phyloP scores from a whole-genome alignment of 2,888 invertebrate genomes.

The Euproctis similis region DNA sequence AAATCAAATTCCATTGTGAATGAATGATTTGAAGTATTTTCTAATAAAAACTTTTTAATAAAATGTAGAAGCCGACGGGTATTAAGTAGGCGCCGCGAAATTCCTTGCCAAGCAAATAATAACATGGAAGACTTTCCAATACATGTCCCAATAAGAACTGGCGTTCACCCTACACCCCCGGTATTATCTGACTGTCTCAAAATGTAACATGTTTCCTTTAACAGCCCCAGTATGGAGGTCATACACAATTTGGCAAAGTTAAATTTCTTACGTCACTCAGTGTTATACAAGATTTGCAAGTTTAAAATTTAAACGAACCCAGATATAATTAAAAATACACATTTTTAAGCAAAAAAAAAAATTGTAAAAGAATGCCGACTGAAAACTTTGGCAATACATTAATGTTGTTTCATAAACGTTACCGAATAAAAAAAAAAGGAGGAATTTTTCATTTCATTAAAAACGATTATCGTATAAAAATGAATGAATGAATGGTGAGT shows the following conservation, averaged over 20 bases:
- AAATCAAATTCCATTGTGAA: no score
- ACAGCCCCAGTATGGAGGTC: conserved; percentile 13
- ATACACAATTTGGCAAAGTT: conserved; percentile 21
- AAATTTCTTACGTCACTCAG: conserved; percentile 14
- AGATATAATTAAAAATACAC: conserved; percentile 18
- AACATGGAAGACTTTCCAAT: conserved; percentile 65
- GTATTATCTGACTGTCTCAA: conserved; percentile 18
- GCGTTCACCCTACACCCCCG: conserved; percentile 9
- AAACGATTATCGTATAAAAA: conserved; percentile 10
- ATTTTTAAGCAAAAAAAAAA: conserved; percentile 17
- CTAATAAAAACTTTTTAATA: conserved; percentile 59
- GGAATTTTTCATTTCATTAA: conserved; percentile 18
- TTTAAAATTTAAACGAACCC: conserved; percentile 16
- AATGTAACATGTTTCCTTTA: conserved; percentile 14
- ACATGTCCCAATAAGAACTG: conserved; percentile 45
- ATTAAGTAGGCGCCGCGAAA: conserved; percentile 55
- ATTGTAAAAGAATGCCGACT: conserved; percentile 17
- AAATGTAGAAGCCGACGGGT: conserved; percentile 53
- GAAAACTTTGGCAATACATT: conserved; percentile 31
- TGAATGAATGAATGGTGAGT: no score
- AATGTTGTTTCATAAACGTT: conserved; percentile 17
- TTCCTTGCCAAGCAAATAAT: conserved; percentile 58
- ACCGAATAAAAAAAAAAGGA: conserved; percentile 24
- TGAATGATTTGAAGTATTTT: conserved; percentile 45
- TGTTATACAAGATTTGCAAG: conserved; percentile 14